Evolutionary conservation across 2,888 invertebrate genomes (phyloP).

Genomic region (Oscheius sp.): DNA sequence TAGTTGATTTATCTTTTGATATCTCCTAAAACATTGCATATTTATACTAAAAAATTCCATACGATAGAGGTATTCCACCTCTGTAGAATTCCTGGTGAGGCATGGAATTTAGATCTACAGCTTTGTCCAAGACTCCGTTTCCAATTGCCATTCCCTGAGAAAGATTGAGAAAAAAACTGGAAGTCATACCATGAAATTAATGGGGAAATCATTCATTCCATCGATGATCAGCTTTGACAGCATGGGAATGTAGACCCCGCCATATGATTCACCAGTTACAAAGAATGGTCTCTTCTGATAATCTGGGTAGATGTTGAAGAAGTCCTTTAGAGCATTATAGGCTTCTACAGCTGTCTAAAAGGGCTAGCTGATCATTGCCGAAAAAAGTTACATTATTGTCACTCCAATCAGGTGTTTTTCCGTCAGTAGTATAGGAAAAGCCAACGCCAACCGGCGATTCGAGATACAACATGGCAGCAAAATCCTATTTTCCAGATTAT

Average conservation of each 20-base stretch:
- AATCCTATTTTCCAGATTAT: slow-evolving; percentile 33
- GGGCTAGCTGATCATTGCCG: not conserved
- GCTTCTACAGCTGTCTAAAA: slow-evolving; percentile 73
- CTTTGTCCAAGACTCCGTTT: slow-evolving; percentile 61
- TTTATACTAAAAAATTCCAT: not conserved
- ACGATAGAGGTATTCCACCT: slow-evolving; percentile 52
- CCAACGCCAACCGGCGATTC: slow-evolving; percentile 78
- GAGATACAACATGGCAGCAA: slow-evolving; percentile 76
- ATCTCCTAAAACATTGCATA: not conserved
- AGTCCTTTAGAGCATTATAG: slow-evolving; percentile 74
- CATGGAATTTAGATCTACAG: slow-evolving; percentile 52
- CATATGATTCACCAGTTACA: slow-evolving; percentile 60
- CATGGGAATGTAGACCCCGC: slow-evolving; percentile 57
- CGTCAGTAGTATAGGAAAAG: slow-evolving; percentile 76
- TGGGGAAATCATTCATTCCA: slow-evolving; percentile 42
- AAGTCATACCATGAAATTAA: slow-evolving; percentile 47
- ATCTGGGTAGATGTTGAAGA: slow-evolving; percentile 61
- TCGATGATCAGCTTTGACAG: slow-evolving; percentile 44
- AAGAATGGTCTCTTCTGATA: slow-evolving; percentile 46
- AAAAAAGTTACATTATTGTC: slow-evolving; percentile 49
- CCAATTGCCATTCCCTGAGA: slow-evolving; percentile 61
- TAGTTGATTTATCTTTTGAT: slow-evolving; percentile 36
- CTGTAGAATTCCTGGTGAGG: slow-evolving; percentile 59
- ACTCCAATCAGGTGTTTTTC: slow-evolving; percentile 72
- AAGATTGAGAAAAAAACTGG: not conserved